Percentiles rank a stretch among this genome's conserved stretches.
Evolutionary conservation across 2,113 vertebrate species (phyloP).

Genomic region (Chaetorhynchus papuensis): DNA sequence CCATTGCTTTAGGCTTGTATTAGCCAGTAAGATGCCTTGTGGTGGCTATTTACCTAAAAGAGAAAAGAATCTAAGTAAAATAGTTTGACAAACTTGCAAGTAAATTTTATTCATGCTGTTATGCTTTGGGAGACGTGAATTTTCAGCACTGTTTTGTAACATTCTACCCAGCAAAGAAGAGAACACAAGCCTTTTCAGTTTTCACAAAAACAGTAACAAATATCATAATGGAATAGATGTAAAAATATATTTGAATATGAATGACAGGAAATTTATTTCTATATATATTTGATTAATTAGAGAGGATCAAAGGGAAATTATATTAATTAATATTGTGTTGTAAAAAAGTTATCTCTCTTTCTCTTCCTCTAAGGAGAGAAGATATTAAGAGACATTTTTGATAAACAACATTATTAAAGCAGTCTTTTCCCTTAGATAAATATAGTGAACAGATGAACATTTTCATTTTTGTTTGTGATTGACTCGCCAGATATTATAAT

Average conservation of each 20-base stretch:
- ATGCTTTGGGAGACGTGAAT: background rate
- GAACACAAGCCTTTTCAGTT: background rate
- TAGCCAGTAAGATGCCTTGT: background rate
- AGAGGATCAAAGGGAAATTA: background rate
- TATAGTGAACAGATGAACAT: background rate
- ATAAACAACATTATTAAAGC: fast-evolving
- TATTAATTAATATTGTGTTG: background rate
- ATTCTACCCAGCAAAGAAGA: background rate
- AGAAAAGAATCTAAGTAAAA: background rate
- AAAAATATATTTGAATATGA: background rate
- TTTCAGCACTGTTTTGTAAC: background rate
- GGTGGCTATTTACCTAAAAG: background rate
- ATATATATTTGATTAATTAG: background rate
- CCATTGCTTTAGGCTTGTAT: background rate
- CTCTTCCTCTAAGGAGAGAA: background rate
- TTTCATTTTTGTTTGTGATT: background rate
- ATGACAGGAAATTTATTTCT: background rate
- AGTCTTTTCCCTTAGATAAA: background rate
- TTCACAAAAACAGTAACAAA: background rate
- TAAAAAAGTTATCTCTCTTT: background rate
- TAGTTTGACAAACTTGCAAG: background rate
- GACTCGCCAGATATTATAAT: background rate
- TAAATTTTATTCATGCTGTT: background rate
- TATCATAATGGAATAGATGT: background rate
- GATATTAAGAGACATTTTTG: background rate